phyloP scores from a whole-genome alignment of 2,888 invertebrate species.

The Cordilura impudica region DNA sequence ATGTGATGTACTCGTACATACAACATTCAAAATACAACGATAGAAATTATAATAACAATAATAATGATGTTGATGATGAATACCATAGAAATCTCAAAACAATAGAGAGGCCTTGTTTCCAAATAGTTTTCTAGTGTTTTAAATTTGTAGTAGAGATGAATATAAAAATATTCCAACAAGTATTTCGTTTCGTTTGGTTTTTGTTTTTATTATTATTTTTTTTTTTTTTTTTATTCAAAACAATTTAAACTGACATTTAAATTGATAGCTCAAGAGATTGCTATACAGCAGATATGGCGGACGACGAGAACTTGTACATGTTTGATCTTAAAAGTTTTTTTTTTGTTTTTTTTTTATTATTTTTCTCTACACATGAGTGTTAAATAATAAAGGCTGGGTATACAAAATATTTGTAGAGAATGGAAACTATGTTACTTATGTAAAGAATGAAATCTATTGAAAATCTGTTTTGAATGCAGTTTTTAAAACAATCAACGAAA shows the following conservation, averaged over 20 bases:
- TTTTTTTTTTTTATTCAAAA: conserved; percentile 65
- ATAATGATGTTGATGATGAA: conserved; percentile 4
- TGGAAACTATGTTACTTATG: background rate
- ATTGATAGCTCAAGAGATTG: conserved; percentile 76
- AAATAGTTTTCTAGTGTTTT: conserved; percentile 30
- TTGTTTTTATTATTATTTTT: conserved; percentile 61
- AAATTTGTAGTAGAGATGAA: conserved; percentile 41
- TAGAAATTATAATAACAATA: conserved; percentile 4
- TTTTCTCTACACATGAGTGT: background rate
- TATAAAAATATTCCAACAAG: conserved; percentile 32
- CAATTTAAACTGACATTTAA: conserved; percentile 76
- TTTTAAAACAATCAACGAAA: background rate
- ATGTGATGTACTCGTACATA: conserved; percentile 32
- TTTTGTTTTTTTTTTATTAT: background rate
- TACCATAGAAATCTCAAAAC: conserved; percentile 46
- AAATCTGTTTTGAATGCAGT: conserved; percentile 1
- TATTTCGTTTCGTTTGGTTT: conserved; percentile 41
- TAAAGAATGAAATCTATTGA: conserved; percentile 9
- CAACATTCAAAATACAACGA: conserved; percentile 32
- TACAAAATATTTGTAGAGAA: background rate
- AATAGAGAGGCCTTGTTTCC: conserved; percentile 59
- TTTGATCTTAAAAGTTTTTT: background rate
- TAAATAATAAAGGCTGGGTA: background rate
- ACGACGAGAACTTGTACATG: background rate
- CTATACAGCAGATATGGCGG: conserved; percentile 63